Evolutionary conservation across 2,113 vertebrate species (phyloP), one percentile per base, ranked within the genome.

Genomic region (Mesoclemmys tuberculata): DNA sequence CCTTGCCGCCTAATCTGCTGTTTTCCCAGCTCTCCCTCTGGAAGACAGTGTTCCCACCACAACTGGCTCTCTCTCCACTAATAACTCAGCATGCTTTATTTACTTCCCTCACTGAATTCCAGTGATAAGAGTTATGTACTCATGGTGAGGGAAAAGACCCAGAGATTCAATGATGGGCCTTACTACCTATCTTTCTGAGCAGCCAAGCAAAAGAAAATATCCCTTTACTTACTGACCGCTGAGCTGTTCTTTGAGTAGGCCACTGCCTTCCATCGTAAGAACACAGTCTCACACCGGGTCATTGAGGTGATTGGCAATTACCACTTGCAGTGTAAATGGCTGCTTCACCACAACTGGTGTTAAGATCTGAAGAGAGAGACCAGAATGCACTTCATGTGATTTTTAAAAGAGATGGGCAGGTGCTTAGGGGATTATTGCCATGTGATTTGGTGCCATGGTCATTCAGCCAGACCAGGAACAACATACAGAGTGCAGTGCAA

Each of bases 181-280:
- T 64, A 64, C 35, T 13, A 44, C 75, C 21, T n/a, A 11, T 41
- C 24, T 78, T 22, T 56, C 38, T 44, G 75, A 26, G 19, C 21
- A 52, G 51, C 61, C 29, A 35, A 13, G 61, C 61, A 64, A 24
- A 56, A 56, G 24, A 44, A 68, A 52, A 6, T 46, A 48, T 22
- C 55, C 8, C 6, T 41, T n/a, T 35, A 97, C 97, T 97, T 94
- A 98, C 97, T 94, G 2, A 0, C 97, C 88, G 92, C 87, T 96
- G 79, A 97, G 86, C 29, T 97, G 97, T 80, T 88, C 94, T 14
- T 31, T 81, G 21, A 98, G 49, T 18, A 99, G 93, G 5, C 98
- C 98, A 7, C 98, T 98, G 48, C 98, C 98, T 8, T 98, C 98
- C 31, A 99, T 10, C 1, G 97, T 98, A 88, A 99, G 71, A 27